Base-by-base conservation (phyloP, 2,797 vertebrate genomes). In the Enteromius paludinosus region DNA sequence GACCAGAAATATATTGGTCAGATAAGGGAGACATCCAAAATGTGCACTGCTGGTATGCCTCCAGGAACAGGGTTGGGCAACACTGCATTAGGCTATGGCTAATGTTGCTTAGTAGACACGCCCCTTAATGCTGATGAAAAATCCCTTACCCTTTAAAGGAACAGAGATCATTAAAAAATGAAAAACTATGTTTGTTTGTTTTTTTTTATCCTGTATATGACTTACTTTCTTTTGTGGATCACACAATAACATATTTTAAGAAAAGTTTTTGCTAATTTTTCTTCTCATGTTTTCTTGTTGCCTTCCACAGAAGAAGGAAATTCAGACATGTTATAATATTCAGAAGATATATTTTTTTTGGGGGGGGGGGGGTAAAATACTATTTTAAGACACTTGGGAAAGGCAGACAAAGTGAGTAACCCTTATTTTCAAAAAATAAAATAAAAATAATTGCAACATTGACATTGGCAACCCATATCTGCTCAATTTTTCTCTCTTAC, bases 401-500 rank as follows among this genome's bases (percentile, higher is more conserved):
- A 38, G 35, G 9, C 33, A 41, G 52, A 74, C 59, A 75, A 75
- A 23, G 3, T 6, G 10, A 66, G 20, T 12, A n/a, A 6, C 1
- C 20, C 28, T 70, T 70, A 25, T 28, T 20, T 30, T 38, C 11
- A n/a, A n/a, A n/a, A n/a, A n/a, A n/a, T n/a, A n/a, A n/a, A n/a
- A n/a, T n/a, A n/a, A n/a, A n/a, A n/a, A n/a, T n/a, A n/a, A n/a
- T n/a, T n/a, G n/a, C n/a, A n/a, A n/a, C n/a, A n/a, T n/a, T 76
- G 35, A 30, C 61, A 74, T 66, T 68, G 15, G 14, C n/a, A 38
- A 18, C 18, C 45, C 17, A n/a, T 33, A 20, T 61, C 49, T n/a
- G 66, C 33, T 76, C 66, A n/a, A 14, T 43, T 52, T 45, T 43
- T 54, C 30, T 62, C 56, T 61, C 78, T 70, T 20, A 25, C 5